These are phyloP conservation scores for Merluccius polli DNA, from an alignment of 2,797 vertebrate genomes.

Conservation along the genomic window DNA sequence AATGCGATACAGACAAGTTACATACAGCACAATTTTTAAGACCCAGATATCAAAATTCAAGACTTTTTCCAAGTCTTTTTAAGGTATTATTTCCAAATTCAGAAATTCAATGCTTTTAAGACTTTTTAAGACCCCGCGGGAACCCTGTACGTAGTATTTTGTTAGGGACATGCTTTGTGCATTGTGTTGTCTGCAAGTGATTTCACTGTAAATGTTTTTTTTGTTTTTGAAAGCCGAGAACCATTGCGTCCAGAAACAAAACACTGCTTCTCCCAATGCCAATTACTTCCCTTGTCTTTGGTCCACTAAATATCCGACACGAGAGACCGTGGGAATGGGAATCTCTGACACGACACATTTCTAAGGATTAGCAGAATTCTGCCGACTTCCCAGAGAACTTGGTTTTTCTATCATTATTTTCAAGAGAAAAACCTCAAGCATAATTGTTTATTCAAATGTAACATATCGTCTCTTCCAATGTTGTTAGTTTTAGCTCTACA, in stretches of 20 bases:
- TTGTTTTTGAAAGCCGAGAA: background rate
- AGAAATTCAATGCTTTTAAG: too few species aligned
- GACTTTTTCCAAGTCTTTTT: too few species aligned
- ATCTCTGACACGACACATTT: constrained; percentile 1
- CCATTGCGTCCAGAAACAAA: background rate
- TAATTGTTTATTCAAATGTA: constrained; percentile 1
- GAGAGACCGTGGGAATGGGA: constrained; percentile 8
- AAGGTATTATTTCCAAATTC: too few species aligned
- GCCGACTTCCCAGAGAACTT: background rate
- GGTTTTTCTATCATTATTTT: background rate
- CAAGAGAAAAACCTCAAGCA: background rate
- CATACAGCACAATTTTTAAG: too few species aligned
- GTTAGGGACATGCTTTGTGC: background rate
- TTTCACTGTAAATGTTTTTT: background rate
- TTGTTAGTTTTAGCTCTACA: background rate
- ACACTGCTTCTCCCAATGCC: background rate
- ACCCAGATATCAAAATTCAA: too few species aligned
- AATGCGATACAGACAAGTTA: too few species aligned
- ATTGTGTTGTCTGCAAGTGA: background rate
- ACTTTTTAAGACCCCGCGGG: too few species aligned
- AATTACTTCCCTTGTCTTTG: background rate
- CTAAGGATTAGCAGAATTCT: background rate
- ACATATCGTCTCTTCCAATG: background rate
- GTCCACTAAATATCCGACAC: background rate
- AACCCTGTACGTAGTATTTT: background rate